These are phyloP conservation scores for Gymnothorax javanicus DNA, from an alignment of 2,797 vertebrate genomes.

Conservation along the genomic window DNA sequence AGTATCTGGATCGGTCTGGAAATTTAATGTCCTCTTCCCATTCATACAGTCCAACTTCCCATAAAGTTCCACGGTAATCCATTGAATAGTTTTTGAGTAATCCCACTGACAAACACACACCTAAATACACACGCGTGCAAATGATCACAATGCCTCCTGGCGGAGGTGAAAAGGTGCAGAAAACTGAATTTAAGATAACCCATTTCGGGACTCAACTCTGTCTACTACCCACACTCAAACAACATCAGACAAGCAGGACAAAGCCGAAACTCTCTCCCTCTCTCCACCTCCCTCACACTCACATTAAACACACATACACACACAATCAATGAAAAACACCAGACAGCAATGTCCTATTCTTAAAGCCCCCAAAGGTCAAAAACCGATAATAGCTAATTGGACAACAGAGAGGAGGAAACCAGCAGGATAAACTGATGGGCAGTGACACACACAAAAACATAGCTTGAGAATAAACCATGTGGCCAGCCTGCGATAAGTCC, in stretches of 20 bases:
- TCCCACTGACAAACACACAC: too few relatives aligned
- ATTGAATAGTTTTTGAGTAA: too few relatives aligned
- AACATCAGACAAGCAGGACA: neutral
- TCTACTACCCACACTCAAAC: neutral
- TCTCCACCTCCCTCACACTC: neutral
- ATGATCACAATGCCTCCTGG: too few relatives aligned
- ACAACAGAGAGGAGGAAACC: constrained; percentile 7
- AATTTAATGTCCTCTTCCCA: too few relatives aligned
- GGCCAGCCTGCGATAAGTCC: neutral
- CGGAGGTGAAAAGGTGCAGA: neutral
- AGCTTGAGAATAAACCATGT: neutral
- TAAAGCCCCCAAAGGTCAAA: neutral
- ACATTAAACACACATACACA: neutral
- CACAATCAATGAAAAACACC: neutral
- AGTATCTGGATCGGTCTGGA: too few relatives aligned
- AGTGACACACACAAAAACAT: neutral
- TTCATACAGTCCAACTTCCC: too few relatives aligned
- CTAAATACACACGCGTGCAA: too few relatives aligned
- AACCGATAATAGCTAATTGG: neutral
- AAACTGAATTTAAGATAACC: neutral
- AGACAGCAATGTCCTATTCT: neutral
- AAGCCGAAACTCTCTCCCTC: neutral
- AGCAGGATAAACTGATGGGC: neutral
- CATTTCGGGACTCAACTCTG: neutral
- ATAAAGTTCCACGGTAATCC: too few relatives aligned